phyloP scores from a whole-genome alignment of 1,140 invertebrate genomes.

The Drosophila lowei region DNA sequence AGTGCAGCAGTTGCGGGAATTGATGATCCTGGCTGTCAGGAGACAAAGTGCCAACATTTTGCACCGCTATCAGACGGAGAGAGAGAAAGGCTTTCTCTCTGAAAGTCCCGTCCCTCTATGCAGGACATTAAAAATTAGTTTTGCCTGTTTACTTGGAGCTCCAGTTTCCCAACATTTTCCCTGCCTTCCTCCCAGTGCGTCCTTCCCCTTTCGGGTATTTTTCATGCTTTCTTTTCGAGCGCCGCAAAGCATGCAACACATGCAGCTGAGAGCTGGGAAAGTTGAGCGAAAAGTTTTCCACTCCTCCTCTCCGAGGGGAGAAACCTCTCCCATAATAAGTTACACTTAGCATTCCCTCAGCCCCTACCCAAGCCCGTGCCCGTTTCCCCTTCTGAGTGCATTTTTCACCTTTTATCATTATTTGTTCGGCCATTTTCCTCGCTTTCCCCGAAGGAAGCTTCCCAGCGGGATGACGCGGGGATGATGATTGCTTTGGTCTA shows the following conservation, averaged over 20 bases:
- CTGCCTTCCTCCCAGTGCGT: too few relatives aligned
- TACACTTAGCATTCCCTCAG: slow-evolving; percentile 22
- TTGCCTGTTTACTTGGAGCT: slow-evolving; percentile 49
- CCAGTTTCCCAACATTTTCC: slow-evolving; percentile 38
- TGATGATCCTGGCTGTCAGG: slow-evolving; percentile 41
- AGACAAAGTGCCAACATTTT: slow-evolving; percentile 62
- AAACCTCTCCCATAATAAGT: slow-evolving; percentile 44
- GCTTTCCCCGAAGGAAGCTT: slow-evolving; percentile 8
- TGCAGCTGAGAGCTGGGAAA: slow-evolving; percentile 57
- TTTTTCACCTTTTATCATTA: slow-evolving; percentile 58
- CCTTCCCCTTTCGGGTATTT: slow-evolving; percentile 15
- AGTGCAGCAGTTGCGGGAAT: slow-evolving; percentile 24
- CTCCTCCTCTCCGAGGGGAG: background rate
- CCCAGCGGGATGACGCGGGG: background rate
- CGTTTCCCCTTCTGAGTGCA: slow-evolving; percentile 20
- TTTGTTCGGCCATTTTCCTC: slow-evolving; percentile 34
- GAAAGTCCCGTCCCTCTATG: background rate
- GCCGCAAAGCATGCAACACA: slow-evolving; percentile 58
- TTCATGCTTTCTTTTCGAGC: slow-evolving; percentile 34
- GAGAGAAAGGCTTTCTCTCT: too few relatives aligned
- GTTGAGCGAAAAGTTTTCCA: slow-evolving; percentile 52
- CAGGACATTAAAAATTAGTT: slow-evolving; percentile 64
- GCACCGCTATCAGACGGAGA: slow-evolving; percentile 35
- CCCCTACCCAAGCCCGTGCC: background rate
- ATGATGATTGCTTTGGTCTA: slow-evolving; percentile 36